A percentile compares a stretch with the other conserved stretches of the same genome.
These are phyloP conservation scores for Heloderma charlesbogerti DNA, from an alignment of 2,113 vertebrate species.

Conservation along the genomic window DNA sequence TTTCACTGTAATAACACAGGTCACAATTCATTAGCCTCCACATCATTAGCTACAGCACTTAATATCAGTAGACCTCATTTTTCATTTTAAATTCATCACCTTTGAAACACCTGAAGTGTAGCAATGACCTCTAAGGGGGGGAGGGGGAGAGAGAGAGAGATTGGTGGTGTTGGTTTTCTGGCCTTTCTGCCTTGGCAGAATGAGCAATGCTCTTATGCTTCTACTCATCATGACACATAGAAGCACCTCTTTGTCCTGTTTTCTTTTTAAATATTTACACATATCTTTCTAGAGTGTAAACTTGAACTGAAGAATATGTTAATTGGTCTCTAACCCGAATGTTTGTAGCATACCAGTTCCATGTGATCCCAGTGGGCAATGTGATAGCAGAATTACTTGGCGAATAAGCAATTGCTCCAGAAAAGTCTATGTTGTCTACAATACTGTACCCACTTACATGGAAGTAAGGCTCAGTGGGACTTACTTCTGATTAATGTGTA, in stretches of 20 bases:
- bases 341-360: background rate
- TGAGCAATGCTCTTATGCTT: background rate
- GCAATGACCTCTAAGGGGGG: constrained; percentile 26
- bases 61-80: constrained; percentile 46
- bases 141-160: background rate
- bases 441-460: background rate
- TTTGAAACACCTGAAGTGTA: constrained; percentile 51
- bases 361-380: background rate
- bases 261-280: background rate
- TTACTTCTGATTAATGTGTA: background rate
- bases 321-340: background rate
- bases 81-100: constrained; percentile 48
- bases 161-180: background rate
- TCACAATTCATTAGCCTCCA: constrained; percentile 48
- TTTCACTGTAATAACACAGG: constrained; percentile 48
- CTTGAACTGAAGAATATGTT: background rate
- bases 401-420: background rate
- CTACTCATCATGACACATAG: background rate
- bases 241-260: background rate
- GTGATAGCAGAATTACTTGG: background rate
- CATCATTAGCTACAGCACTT: constrained; percentile 40
- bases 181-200: background rate
- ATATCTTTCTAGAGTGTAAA: background rate
- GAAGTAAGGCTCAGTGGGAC: background rate
- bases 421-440: background rate